These are phyloP conservation scores for Matsumurasca onukii DNA, from an alignment of 1,140 invertebrate genomes.

Conservation along the genomic window DNA sequence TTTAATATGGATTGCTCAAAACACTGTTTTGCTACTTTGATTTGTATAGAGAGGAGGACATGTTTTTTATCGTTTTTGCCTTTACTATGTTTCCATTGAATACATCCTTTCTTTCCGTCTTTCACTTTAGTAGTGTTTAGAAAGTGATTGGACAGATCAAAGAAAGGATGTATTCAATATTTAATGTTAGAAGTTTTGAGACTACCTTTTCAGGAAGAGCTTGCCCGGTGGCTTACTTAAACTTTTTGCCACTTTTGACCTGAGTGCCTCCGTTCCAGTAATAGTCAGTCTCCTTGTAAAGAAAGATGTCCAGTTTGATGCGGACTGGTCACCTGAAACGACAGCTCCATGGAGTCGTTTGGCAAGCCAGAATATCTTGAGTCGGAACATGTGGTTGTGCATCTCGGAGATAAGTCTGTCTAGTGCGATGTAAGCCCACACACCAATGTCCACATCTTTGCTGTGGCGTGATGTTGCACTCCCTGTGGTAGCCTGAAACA, in stretches of 20 bases:
- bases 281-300: slow-evolving; percentile 54
- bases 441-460: slow-evolving; percentile 61
- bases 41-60: too few species aligned
- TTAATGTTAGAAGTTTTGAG: too few species aligned
- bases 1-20: too few species aligned
- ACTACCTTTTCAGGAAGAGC: too few species aligned
- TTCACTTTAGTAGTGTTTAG: too few species aligned
- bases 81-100: too few species aligned
- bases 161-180: too few species aligned
- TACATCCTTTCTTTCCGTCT: too few species aligned
- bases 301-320: slow-evolving; percentile 60
- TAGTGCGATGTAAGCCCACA: slow-evolving; percentile 55
- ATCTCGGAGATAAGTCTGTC: slow-evolving; percentile 51
- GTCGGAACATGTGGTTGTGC: slow-evolving; percentile 50
- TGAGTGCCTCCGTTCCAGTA: slow-evolving; percentile 64
- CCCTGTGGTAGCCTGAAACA: slow-evolving; percentile 56
- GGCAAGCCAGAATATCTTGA: slow-evolving; percentile 58
- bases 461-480: slow-evolving; percentile 60
- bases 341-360: slow-evolving; percentile 58
- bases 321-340: slow-evolving; percentile 50
- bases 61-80: too few species aligned
- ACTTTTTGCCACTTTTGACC: slow-evolving; percentile 57
- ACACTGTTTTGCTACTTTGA: too few species aligned
- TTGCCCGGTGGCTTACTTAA: too few species aligned
- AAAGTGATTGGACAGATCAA: too few species aligned